phyloP scores from a whole-genome alignment of 2,888 invertebrate species.

The Eristalis intricaria region DNA sequence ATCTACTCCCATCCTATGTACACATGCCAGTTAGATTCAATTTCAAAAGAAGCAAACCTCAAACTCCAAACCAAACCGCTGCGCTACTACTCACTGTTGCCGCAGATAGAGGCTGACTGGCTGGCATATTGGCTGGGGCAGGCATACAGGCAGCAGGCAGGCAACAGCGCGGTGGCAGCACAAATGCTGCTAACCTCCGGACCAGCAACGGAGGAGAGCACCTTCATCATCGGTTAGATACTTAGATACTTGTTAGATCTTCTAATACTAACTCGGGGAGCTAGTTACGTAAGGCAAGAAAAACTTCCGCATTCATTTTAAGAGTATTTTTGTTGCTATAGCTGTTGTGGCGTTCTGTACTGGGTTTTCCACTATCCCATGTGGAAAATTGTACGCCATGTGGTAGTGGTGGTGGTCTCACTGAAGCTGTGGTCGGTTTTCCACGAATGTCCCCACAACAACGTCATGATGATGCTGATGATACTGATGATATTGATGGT shows the following conservation, averaged over 20 bases:
- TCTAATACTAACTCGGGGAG: conserved; percentile 73
- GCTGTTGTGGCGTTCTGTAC: conserved; percentile 73
- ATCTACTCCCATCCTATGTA: conserved; percentile 55
- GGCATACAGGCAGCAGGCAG: not conserved
- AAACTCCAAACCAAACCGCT: conserved; percentile 67
- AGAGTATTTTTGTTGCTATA: conserved; percentile 80
- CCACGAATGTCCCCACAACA: conserved; percentile 57
- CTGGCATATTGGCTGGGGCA: conserved; percentile 21
- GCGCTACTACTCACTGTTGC: conserved; percentile 56
- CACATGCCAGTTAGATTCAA: conserved; percentile 71
- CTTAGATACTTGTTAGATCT: conserved; percentile 73
- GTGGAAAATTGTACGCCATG: conserved; percentile 44
- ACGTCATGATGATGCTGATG: not conserved
- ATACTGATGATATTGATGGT: not conserved
- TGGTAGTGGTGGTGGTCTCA: conserved; percentile 29
- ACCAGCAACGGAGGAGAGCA: conserved; percentile 66
- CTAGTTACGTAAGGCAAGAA: conserved; percentile 81
- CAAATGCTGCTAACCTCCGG: conserved; percentile 59
- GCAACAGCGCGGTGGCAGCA: conserved; percentile 25
- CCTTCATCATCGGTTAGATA: conserved; percentile 70
- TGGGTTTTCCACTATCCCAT: conserved; percentile 49
- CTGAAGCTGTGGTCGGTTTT: conserved; percentile 25
- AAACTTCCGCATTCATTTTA: conserved; percentile 81
- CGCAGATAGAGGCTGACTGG: conserved; percentile 53
- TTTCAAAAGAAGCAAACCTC: conserved; percentile 71